Evolutionary conservation across 2,888 invertebrate species (phyloP).

Genomic region (Callosobruchus maculatus): DNA sequence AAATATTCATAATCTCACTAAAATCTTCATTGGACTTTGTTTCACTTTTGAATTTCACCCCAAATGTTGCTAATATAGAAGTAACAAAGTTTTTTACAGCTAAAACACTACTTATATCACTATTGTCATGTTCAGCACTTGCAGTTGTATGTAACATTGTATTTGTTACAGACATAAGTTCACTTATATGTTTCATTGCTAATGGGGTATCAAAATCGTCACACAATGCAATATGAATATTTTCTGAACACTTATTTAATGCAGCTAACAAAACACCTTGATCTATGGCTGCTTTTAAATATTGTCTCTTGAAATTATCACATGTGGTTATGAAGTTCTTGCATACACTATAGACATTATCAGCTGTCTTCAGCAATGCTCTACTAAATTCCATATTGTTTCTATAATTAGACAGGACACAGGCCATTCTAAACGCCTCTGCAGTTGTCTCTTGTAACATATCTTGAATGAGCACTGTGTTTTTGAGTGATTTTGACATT

Average conservation of each 20-base stretch:
- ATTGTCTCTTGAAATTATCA: conserved; percentile 62
- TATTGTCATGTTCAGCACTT: conserved; percentile 7
- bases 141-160: conserved; percentile 56
- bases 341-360: conserved; percentile 61
- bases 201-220: conserved; percentile 79
- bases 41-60: conserved; percentile 29
- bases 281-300: conserved; percentile 52
- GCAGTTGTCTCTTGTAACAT: conserved; percentile 63
- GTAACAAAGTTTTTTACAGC: conserved; percentile 60
- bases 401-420: conserved; percentile 75
- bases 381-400: conserved; percentile 70
- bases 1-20: conserved; percentile 56
- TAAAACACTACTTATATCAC: conserved; percentile 45
- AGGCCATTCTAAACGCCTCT: conserved; percentile 81
- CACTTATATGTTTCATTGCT: conserved; percentile 60
- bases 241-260: conserved; percentile 51
- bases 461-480: conserved; percentile 73
- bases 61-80: conserved; percentile 52
- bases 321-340: conserved; percentile 68
- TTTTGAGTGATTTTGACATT: conserved; percentile 93
- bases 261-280: conserved; percentile 32
- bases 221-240: conserved; percentile 59
- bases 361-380: conserved; percentile 65
- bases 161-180: conserved; percentile 60
- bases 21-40: conserved; percentile 36